Evolutionary conservation across 2,113 vertebrate species (phyloP), one percentile per base, ranked within the genome.

Genomic region (Podilymbus podiceps): DNA sequence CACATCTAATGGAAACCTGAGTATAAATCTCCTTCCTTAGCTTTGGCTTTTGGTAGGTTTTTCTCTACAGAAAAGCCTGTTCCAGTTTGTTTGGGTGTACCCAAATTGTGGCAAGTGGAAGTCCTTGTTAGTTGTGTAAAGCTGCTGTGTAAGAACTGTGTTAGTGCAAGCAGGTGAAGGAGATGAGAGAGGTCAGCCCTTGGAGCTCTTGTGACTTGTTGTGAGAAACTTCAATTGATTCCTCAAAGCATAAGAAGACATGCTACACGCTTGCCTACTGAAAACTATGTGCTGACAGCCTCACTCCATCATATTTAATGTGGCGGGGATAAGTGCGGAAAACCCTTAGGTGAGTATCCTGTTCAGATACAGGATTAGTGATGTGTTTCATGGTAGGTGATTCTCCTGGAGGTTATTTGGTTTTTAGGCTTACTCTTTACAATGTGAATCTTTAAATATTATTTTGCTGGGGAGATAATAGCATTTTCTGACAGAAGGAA

Each of bases 351-450:
- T 82, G 93, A 52, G 40, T 22, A 5, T 83, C 77, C 73, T 79
- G 49, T 56, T 95, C 84, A 42, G 52, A 68, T 52, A 8, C 66
- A 49, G 53, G 49, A 88, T 68, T 74, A 88, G 71, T 30, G 58
- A 66, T 94, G 62, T 56, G 74, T 89, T 94, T 94, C 81, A 60
- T 5, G 9, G 66, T 62, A 12, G 55, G 20, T 62, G 74, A 59
- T 91, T 96, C 67, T 95, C 85, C 49, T 24, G n/a, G 87, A 76
- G 81, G 87, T 82, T 94, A 22, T 82, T 87, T 95, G 86, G 2
- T 60, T 90, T 72, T 91, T 44, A 68, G 30, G 30, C 46, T 89
- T 82, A 30, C 6, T 47, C 11, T 78, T 86, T 87, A n/a, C 49
- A 64, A 2, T 49, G 19, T 25, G 9, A 82, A 75, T 87, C 64